Base-by-base conservation (phyloP, 2,113 vertebrate species). In the Meles meles region DNA sequence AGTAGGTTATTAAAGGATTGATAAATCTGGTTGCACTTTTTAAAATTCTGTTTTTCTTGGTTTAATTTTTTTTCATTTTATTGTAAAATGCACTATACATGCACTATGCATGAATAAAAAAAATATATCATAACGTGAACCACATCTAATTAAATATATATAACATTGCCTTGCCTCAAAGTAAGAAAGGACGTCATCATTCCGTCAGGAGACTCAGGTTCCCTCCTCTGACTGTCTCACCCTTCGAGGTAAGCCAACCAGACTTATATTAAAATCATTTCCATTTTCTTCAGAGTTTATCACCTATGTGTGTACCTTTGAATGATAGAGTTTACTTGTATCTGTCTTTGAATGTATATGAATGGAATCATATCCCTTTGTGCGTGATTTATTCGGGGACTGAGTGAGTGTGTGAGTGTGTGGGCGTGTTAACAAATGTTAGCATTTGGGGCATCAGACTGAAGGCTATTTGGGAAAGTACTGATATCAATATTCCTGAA, bases 161-260 rank as follows among this genome's bases (percentile, higher is more conserved):
- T 20, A 47, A 27, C 6, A 37, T 21, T 55, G 65, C 5, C 12
- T 39, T 3, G 18, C 55, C 29, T 69, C 14, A 23, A 76, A 76
- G 42, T 42, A 44, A 92, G 39, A 47, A 72, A 44, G 31, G 63
- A 47, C 0, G 27, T 39, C 2, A 12, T 23, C 31, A 47, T 9
- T 10, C 7, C 5, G 20, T 74, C 12, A 39, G 15, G 4, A 20
- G 15, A 29, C 4, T 63, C 4, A 4, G 34, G 2, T 39, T 72
- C 20, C 61, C 23, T 37, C 44, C 47, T 76, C 31, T 29, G 31
- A 59, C 17, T 21, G 27, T 39, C 2, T 15, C 4, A 10, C 1
- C 3, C 10, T 67, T 6, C 0, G 0, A 81, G 52, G 10, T 3
- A 31, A 81, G 18, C 23, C 39, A 5, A 71, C 12, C 21, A 34